phyloP scores from a whole-genome alignment of 2,113 vertebrate species.

The Tenrec ecaudatus region DNA sequence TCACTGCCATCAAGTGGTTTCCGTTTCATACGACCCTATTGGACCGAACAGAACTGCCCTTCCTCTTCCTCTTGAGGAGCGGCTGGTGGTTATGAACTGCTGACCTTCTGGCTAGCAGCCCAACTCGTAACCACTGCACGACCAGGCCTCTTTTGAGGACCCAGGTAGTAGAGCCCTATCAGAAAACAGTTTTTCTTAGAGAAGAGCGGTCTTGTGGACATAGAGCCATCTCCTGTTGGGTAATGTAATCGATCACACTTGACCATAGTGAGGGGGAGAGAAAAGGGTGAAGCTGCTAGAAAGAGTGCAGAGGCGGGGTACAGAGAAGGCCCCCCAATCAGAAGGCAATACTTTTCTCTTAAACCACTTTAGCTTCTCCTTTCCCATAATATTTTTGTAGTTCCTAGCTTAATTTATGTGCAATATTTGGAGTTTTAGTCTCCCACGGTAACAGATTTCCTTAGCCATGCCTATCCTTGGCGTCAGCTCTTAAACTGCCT shows the following conservation, averaged over 20 bases:
- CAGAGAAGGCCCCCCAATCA: not conserved
- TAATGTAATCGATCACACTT: not conserved
- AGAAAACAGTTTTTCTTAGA: not conserved
- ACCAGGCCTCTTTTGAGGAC: too few relatives aligned
- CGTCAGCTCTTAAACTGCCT: conserved; percentile 31
- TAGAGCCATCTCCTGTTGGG: not conserved
- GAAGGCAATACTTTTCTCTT: conserved; percentile 34
- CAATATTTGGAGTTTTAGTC: conserved; percentile 73
- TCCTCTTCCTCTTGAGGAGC: too few relatives aligned
- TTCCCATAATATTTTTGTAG: conserved; percentile 35
- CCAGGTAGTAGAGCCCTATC: too few relatives aligned
- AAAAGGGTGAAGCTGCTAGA: not conserved
- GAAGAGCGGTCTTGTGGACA: not conserved
- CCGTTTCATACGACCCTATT: too few relatives aligned
- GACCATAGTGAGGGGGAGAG: not conserved
- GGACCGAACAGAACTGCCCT: too few relatives aligned
- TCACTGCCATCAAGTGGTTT: too few relatives aligned
- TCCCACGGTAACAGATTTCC: conserved; percentile 67
- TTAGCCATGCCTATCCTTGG: conserved; percentile 46
- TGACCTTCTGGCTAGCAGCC: too few relatives aligned
- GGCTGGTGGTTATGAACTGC: too few relatives aligned
- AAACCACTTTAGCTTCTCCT: conserved; percentile 19
- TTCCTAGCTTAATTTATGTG: conserved; percentile 54
- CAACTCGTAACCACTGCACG: too few relatives aligned
- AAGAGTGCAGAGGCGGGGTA: not conserved